A percentile compares a stretch with the other conserved stretches of the same genome.
These are phyloP conservation scores for Drosophila melanogaster DNA, from an alignment of 1,140 invertebrate species.

Conservation along the genomic window DNA sequence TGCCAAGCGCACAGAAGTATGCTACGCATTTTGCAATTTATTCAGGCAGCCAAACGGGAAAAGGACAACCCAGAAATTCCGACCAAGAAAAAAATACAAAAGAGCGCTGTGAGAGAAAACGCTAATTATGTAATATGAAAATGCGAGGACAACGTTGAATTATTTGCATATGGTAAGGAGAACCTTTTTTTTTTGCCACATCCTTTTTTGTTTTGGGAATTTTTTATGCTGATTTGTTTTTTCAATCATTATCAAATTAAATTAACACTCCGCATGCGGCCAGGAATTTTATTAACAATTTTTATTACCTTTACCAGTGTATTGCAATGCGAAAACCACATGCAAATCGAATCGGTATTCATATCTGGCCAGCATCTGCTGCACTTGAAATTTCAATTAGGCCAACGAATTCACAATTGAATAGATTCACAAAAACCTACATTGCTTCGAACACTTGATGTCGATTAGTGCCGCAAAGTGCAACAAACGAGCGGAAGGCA, in stretches of 20 bases:
- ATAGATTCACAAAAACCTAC: constrained; percentile 18
- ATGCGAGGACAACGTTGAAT: constrained; percentile 70
- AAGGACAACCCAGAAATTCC: constrained; percentile 28
- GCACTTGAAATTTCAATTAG: constrained; percentile 49
- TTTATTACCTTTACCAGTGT: constrained; percentile 5
- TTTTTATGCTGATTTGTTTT: constrained; percentile 18
- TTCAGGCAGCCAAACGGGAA: constrained; percentile 53
- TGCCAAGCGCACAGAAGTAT: constrained; percentile 61
- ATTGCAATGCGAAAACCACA: constrained; percentile 17
- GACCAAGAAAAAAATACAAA: constrained; percentile 9
- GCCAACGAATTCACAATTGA: constrained; percentile 31
- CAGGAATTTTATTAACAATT: constrained; percentile 8
- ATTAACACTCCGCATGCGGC: constrained; percentile 68
- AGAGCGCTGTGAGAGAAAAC: constrained; percentile 14
- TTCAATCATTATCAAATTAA: constrained; percentile 67
- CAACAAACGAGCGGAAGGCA: constrained; percentile 32
- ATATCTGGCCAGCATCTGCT: constrained; percentile 8
- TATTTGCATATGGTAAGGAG: constrained; percentile 78
- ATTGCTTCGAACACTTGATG: constrained; percentile 11
- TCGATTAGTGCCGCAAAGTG: constrained; percentile 41
- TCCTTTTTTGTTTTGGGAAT: constrained; percentile 17
- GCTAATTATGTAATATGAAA: constrained; percentile 83
- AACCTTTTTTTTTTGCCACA: constrained; percentile 48
- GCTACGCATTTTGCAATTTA: constrained; percentile 80
- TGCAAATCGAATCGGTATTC: constrained; percentile 15